Evolutionary conservation across 35 echinoderm and acorn worm species (phyloP).

Genomic region (Ophiothrix spiculata): DNA sequence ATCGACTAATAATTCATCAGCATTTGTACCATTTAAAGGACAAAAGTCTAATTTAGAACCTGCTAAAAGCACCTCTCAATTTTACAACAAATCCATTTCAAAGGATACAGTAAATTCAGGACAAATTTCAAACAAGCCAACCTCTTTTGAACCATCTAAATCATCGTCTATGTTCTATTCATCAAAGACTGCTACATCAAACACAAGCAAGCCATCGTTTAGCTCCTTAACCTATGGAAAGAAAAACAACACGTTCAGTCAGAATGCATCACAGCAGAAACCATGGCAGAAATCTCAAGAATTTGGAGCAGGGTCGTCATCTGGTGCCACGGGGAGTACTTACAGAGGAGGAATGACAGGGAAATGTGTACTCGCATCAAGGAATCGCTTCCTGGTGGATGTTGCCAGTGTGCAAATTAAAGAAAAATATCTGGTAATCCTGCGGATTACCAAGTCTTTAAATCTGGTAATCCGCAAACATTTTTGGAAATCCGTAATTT

Average conservation of each 20-base stretch:
- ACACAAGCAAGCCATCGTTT: neutral
- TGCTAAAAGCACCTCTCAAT: neutral
- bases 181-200: neutral
- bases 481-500: too few relatives aligned
- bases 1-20: too few relatives aligned
- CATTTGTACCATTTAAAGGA: too few relatives aligned
- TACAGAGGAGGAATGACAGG: neutral
- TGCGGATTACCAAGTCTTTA: too few relatives aligned
- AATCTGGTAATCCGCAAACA: too few relatives aligned
- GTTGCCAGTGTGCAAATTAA: too few relatives aligned
- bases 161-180: neutral
- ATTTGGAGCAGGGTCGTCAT: neutral
- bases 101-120: neutral
- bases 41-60: neutral
- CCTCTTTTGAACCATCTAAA: neutral
- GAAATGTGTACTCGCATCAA: conserved; percentile 45
- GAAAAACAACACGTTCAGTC: neutral
- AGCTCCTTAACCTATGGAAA: neutral
- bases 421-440: too few relatives aligned
- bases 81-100: neutral
- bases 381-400: conserved; percentile 55
- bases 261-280: neutral
- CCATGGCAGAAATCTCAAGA: neutral
- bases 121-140: neutral
- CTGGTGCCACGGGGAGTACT: neutral